These are phyloP conservation scores for Cercopithecus petaurista DNA, from an alignment of 2,797 vertebrate genomes.

Conservation along the genomic window DNA sequence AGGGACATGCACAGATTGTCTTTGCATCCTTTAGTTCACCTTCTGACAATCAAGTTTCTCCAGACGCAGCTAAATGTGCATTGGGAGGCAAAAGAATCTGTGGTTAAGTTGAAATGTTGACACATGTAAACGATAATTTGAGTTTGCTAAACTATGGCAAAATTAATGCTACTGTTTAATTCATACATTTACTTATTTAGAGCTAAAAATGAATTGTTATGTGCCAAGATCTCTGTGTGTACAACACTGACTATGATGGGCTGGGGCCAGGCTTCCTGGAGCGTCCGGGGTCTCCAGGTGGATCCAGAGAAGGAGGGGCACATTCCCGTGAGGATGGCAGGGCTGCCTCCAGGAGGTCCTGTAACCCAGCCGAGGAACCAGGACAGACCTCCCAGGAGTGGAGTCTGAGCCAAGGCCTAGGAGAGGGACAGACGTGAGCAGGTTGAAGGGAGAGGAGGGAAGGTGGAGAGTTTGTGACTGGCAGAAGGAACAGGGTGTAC, in stretches of 20 bases:
- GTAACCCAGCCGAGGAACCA: too few relatives aligned
- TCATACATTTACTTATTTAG: background rate
- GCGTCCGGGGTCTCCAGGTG: background rate
- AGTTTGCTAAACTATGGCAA: background rate
- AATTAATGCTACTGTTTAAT: background rate
- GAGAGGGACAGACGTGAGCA: too few relatives aligned
- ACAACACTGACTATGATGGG: too few relatives aligned
- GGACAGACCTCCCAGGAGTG: background rate
- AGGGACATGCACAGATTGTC: background rate
- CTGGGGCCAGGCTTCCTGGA: background rate
- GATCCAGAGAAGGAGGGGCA: background rate
- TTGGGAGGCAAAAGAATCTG: background rate
- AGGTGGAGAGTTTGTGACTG: accelerated
- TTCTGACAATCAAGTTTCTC: background rate
- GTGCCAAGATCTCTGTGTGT: background rate
- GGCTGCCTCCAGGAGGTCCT: background rate
- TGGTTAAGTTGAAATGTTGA: background rate
- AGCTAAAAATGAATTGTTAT: background rate
- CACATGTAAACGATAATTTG: background rate
- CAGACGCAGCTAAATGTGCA: background rate
- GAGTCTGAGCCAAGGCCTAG: background rate
- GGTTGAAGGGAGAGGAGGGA: background rate
- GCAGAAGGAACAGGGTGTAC: background rate
- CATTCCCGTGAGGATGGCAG: background rate
- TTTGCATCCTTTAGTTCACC: background rate